Evolutionary conservation across 2,113 vertebrate species (phyloP).

Genomic region (Parus major): DNA sequence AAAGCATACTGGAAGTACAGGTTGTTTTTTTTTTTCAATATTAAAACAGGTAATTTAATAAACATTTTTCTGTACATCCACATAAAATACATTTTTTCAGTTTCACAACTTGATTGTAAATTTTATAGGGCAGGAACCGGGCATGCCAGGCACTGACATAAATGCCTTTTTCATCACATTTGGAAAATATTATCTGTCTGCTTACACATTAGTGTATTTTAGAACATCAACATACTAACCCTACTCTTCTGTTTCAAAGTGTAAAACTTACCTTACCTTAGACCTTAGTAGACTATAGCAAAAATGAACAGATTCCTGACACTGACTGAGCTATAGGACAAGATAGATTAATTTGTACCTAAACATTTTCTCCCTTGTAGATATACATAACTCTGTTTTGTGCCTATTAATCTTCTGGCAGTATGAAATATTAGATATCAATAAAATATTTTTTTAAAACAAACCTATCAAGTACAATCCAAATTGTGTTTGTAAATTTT

Average conservation of each 20-base stretch:
- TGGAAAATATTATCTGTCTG: neutral
- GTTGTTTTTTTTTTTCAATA: neutral
- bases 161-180: neutral
- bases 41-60: neutral
- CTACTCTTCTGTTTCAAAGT: neutral
- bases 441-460: neutral
- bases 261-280: neutral
- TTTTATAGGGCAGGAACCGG: constrained; percentile 5
- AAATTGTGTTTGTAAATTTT: constrained; percentile 23
- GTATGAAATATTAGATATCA: neutral
- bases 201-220: neutral
- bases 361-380: neutral
- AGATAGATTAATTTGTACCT: neutral
- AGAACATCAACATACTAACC: neutral
- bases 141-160: neutral
- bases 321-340: neutral
- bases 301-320: neutral
- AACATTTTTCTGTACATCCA: neutral
- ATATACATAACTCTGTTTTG: neutral
- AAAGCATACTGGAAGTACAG: neutral
- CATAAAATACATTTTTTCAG: neutral
- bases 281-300: neutral
- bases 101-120: constrained; percentile 15
- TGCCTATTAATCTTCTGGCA: constrained; percentile 13
- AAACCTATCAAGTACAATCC: constrained; percentile 3